Evolutionary conservation across 2,113 vertebrate genomes (phyloP).

Genomic region (Dolichotis patagonum): DNA sequence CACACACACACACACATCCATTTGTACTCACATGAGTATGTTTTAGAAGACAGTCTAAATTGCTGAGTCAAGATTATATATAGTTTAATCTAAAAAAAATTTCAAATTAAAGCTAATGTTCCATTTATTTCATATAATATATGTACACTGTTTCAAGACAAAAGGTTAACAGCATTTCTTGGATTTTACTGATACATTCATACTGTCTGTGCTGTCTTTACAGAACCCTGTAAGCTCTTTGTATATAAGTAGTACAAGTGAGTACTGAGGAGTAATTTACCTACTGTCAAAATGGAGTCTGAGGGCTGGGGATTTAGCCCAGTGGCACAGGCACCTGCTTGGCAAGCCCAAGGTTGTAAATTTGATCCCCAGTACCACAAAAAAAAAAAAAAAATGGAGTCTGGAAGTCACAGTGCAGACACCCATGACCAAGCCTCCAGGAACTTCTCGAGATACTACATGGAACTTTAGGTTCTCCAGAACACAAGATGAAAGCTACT

Average conservation of each 20-base stretch:
- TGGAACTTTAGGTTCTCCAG: not conserved
- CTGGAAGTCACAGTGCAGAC: not conserved
- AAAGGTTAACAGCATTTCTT: not conserved
- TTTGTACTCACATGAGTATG: not conserved
- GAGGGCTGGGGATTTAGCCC: too few species aligned
- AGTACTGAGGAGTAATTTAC: not conserved
- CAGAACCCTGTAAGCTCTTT: not conserved
- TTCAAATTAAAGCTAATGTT: conserved; percentile 45
- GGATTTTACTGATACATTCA: not conserved
- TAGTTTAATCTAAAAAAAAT: conserved; percentile 39
- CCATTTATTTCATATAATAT: conserved; percentile 42
- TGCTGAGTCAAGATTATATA: conserved; percentile 17
- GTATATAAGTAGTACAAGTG: not conserved
- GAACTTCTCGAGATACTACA: not conserved
- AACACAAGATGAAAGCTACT: not conserved
- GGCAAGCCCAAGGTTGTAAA: too few species aligned
- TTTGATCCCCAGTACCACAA: too few species aligned
- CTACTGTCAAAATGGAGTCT: not conserved
- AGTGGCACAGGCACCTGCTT: too few species aligned
- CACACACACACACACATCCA: not conserved
- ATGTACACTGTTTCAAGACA: not conserved
- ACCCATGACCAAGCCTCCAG: not conserved
- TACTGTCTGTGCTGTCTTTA: not conserved
- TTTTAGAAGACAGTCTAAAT: too few species aligned
- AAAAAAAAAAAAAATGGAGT: too few species aligned